These are phyloP conservation scores for Calcarius ornatus DNA, from an alignment of 2,113 vertebrate genomes.

Conservation along the genomic window DNA sequence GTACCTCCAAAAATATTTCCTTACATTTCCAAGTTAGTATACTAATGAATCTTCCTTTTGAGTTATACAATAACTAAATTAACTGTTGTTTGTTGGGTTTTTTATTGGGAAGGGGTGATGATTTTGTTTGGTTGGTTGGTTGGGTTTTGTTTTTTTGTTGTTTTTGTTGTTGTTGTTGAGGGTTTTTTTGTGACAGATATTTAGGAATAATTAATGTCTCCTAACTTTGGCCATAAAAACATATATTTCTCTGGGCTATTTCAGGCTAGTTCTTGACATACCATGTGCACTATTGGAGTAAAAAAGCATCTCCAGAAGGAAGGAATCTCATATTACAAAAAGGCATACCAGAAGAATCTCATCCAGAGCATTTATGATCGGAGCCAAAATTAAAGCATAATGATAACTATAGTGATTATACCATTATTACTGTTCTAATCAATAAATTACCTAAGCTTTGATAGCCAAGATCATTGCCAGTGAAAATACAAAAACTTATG, in stretches of 20 bases:
- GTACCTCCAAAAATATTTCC: neutral
- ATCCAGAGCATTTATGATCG: neutral
- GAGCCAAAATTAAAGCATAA: neutral
- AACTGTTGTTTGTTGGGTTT: neutral
- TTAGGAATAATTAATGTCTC: neutral
- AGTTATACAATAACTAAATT: neutral
- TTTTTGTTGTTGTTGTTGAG: neutral
- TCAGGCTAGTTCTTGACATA: neutral
- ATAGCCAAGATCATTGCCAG: neutral
- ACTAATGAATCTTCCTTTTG: neutral
- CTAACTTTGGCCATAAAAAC: neutral
- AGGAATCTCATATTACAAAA: neutral
- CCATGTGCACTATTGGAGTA: neutral
- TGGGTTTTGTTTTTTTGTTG: too few species aligned
- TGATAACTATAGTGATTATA: fast-evolving
- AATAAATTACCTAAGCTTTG: neutral
- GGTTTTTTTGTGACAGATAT: fast-evolving
- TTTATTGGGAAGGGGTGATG: neutral
- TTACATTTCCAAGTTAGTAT: neutral
- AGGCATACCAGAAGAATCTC: neutral
- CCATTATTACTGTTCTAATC: neutral
- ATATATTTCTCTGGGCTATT: neutral
- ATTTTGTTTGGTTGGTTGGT: neutral
- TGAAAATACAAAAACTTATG: neutral
- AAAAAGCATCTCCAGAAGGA: neutral